phyloP scores from a whole-genome alignment of 2,888 invertebrate species.

The Muscina levida region DNA sequence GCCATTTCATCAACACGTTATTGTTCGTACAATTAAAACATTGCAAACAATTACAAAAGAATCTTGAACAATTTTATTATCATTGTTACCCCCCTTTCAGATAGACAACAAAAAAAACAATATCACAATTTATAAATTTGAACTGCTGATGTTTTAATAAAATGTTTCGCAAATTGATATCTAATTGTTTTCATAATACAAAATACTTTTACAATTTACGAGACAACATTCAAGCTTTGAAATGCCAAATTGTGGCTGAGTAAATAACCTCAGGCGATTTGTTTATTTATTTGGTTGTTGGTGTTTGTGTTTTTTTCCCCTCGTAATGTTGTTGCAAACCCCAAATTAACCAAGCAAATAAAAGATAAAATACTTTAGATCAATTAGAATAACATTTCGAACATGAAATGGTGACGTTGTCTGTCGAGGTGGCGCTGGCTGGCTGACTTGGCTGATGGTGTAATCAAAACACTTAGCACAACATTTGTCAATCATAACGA shows the following conservation, averaged over 20 bases:
- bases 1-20: too few relatives aligned
- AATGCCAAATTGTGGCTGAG: conserved; percentile 52
- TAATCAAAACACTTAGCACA: neutral
- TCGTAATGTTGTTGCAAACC: too few relatives aligned
- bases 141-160: neutral
- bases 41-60: too few relatives aligned
- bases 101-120: too few relatives aligned
- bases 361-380: conserved; percentile 3
- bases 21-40: too few relatives aligned
- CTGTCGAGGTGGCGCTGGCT: neutral
- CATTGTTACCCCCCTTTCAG: too few relatives aligned
- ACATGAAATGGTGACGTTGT: conserved; percentile 3
- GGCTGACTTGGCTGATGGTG: neutral
- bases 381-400: conserved; percentile 28
- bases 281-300: too few relatives aligned
- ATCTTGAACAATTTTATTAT: too few relatives aligned
- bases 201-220: conserved; percentile 28
- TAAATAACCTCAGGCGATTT: conserved; percentile 52
- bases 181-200: conserved; percentile 7
- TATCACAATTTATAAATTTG: neutral
- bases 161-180: conserved; percentile 7
- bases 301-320: too few relatives aligned
- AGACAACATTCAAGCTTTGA: conserved; percentile 41
- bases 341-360: neutral
- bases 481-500: conserved; percentile 49